phyloP scores from a whole-genome alignment of 2,113 vertebrate genomes.

The Anarrhichthys ocellatus region DNA sequence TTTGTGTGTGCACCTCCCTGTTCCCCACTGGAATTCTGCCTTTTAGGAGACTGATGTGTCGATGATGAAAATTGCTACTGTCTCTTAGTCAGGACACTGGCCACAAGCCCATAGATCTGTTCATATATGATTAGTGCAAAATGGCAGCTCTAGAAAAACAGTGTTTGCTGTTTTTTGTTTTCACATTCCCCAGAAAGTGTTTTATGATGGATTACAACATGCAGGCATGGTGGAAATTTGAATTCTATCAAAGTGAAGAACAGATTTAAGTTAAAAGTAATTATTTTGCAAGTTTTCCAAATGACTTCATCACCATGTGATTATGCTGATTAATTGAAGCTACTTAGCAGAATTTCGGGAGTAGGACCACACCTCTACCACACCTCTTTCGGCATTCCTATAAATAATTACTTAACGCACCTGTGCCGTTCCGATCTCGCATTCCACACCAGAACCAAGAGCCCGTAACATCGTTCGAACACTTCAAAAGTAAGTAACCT shows the following conservation, averaged over 20 bases:
- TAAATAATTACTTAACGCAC: too few species aligned
- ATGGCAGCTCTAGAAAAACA: neutral
- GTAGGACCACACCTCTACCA: too few species aligned
- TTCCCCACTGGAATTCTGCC: neutral
- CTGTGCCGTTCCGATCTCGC: too few species aligned
- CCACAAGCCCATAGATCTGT: neutral
- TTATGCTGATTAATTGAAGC: neutral
- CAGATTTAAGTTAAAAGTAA: neutral
- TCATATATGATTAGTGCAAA: neutral
- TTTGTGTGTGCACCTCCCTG: neutral
- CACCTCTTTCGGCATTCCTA: too few species aligned
- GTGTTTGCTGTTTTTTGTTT: neutral
- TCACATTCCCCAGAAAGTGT: neutral
- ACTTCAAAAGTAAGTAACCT: too few species aligned
- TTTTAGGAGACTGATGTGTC: neutral
- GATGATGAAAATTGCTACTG: neutral
- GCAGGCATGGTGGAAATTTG: neutral
- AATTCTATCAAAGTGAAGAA: neutral
- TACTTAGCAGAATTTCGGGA: too few species aligned
- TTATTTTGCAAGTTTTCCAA: too few species aligned
- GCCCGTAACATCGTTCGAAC: too few species aligned
- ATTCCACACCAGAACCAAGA: too few species aligned
- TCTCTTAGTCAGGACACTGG: too few species aligned
- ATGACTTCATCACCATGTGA: neutral
- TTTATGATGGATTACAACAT: neutral